Percentiles rank a stretch among this genome's conserved stretches.
Conservation (phyloP, 1,140 invertebrate species). For the Coenobita brevimanus region DNA sequence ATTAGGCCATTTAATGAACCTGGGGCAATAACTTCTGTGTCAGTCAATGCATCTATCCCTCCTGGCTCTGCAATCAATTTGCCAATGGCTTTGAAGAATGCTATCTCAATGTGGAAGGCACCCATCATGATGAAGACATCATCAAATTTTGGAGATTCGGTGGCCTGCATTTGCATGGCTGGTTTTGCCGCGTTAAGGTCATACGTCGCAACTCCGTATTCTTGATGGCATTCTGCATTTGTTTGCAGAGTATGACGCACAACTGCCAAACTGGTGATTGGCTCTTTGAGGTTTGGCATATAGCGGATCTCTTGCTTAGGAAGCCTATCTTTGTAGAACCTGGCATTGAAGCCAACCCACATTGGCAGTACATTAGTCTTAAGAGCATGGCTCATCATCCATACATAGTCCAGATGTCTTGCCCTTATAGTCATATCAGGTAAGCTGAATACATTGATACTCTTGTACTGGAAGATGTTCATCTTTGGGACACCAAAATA, state of each 20-base stretch:
- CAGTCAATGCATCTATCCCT: not conserved
- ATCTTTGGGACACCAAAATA: not conserved
- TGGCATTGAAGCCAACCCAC: slow-evolving; percentile 8
- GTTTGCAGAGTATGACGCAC: slow-evolving; percentile 4
- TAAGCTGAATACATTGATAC: not conserved
- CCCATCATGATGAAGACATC: slow-evolving; percentile 2
- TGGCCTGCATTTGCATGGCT: not conserved
- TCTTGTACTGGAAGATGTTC: not conserved
- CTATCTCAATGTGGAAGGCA: slow-evolving; percentile 8
- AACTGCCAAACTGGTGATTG: not conserved
- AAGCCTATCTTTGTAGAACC: not conserved
- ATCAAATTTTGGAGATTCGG: not conserved
- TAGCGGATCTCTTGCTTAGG: not conserved
- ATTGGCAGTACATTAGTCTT: not conserved
- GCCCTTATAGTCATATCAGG: not conserved
- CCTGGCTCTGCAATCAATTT: slow-evolving; percentile 1
- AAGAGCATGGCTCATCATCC: not conserved
- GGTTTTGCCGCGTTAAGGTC: slow-evolving; percentile 4
- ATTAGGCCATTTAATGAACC: not conserved
- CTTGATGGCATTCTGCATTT: not conserved
- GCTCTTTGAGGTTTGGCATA: slow-evolving; percentile 12
- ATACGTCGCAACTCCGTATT: not conserved
- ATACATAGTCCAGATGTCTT: not conserved
- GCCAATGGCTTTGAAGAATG: not conserved
- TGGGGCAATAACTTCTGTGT: not conserved